Evolutionary conservation across 1,140 invertebrate genomes (phyloP), one percentile per base, ranked within the genome.

Genomic region (Orius insidiosus): DNA sequence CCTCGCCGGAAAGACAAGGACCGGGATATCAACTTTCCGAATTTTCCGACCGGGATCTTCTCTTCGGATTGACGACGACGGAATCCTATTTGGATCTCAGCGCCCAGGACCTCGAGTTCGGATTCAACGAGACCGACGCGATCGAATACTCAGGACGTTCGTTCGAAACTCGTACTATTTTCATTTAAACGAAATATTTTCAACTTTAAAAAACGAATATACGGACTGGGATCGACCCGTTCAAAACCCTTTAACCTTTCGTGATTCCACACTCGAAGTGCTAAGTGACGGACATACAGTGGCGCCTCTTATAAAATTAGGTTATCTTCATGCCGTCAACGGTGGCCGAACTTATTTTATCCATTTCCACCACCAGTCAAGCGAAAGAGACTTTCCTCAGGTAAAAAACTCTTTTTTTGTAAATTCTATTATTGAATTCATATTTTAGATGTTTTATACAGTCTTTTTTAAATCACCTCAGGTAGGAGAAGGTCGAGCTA

Each of bases 181-280:
- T 63, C 85, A 89, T 66, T 69, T 87, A 45, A 86, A 88, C 63
- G 85, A 88, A 63, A 89, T 87, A 55, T 88, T 83, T 65, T 85
- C 84, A 13, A 85, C 85, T 18, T 67, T 90, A 42, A 82, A 85
- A 63, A 92, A 90, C 60, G 86, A 92, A 60, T 92, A 92, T 63
- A 90, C 85, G 37, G 85, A 92, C 60, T 92, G 86, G 86, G 85
- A 87, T 59, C 72, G 78, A 54, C 72, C 81, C 51, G 62, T 78
- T 57, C 76, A 72, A 60, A 85, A 71, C 66, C 83, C 78, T 35
- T 62, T 78, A 51, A 78, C 74, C 56, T 75, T 81, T 8, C 64
- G 81, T n/a, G 80, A 84, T 60, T 75, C 77, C 24, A 77, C 78
- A 5, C 60, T 81, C 31, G 74, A 78, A 59, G 74, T 86, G 34